Base-by-base conservation (phyloP, 2,797 vertebrate genomes). In the Sphenodon punctatus region DNA sequence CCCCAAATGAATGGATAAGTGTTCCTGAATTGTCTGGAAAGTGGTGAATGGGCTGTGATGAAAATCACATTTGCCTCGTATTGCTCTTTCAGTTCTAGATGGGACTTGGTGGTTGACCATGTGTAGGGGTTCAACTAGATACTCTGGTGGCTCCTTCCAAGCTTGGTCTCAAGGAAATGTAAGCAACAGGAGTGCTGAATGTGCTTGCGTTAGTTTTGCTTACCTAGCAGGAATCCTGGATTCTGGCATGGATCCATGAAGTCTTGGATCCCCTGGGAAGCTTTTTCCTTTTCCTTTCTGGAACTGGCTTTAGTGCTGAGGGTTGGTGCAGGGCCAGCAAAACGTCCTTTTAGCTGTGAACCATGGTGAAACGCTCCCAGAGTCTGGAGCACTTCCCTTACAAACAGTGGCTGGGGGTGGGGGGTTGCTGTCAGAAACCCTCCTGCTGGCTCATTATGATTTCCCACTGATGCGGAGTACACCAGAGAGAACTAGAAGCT, bases 201-300 rank as follows among this genome's bases (percentile, higher is more conserved):
- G 60, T 7, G 12, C 32, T 81, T 66, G 36, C 85, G 45, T 43
- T n/a, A n/a, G n/a, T n/a, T n/a, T n/a, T n/a, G n/a, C n/a, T n/a
- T n/a, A n/a, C n/a, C n/a, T n/a, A n/a, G n/a, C n/a, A 86, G 25
- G 67, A 71, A 66, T 88, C 72, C 30, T 82, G 68, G n/a, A 42
- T 56, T 87, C 74, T 91, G 83, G 85, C 12, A 0, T 4, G n/a
- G 38, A 16, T 70, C 66, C 81, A 74, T 46, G 63, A 73, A 79
- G 82, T 45, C 68, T 60, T 68, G 72, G 73, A 59, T 88, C 85
- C 79, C 32, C 71, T 14, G 42, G 68, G 90, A 88, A 78, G 46
- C 66, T 75, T 89, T 89, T 88, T n/a, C 2, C 60, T 88, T 93
- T 89, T 93, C 71, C 63, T 88, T 93, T 88, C 84, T 89, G 90